Percentiles rank a stretch among this genome's conserved stretches.
Conservation (phyloP, 2,888 invertebrate species). For the Aphodius granarius region DNA sequence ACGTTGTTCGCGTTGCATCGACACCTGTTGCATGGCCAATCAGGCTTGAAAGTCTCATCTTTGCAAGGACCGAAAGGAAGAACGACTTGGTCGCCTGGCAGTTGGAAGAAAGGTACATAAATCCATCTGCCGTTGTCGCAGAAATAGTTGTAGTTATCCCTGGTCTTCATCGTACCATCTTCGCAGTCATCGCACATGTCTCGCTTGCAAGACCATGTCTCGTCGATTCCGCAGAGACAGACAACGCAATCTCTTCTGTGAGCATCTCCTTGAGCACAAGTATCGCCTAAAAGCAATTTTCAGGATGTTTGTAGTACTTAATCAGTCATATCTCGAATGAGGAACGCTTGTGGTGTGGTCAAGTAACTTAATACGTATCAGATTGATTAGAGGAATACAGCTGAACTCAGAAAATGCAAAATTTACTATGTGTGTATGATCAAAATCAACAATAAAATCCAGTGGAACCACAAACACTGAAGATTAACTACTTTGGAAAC, state of each 20-base stretch:
- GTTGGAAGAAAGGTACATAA: not conserved
- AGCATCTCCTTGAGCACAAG: not conserved
- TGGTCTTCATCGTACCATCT: not conserved
- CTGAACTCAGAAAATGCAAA: no score
- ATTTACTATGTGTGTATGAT: no score
- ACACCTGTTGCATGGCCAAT: conserved; percentile 1
- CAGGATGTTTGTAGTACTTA: no score
- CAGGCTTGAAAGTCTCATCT: not conserved
- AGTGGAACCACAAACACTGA: no score
- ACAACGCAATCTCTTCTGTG: not conserved
- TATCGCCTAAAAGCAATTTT: not conserved
- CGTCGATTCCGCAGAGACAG: not conserved
- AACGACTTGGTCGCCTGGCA: not conserved
- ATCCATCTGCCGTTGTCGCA: not conserved
- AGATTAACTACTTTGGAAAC: no score
- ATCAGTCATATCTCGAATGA: no score
- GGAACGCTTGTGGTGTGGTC: no score
- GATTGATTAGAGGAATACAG: not conserved
- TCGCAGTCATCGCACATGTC: not conserved
- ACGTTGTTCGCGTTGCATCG: not conserved
- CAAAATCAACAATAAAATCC: no score
- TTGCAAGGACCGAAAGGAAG: not conserved
- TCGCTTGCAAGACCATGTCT: not conserved
- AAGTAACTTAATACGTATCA: not conserved
- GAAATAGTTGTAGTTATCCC: not conserved